Evolutionary conservation across 2,888 invertebrate species (phyloP), one percentile per base, ranked within the genome.

Genomic region (Polia nebulosa): DNA sequence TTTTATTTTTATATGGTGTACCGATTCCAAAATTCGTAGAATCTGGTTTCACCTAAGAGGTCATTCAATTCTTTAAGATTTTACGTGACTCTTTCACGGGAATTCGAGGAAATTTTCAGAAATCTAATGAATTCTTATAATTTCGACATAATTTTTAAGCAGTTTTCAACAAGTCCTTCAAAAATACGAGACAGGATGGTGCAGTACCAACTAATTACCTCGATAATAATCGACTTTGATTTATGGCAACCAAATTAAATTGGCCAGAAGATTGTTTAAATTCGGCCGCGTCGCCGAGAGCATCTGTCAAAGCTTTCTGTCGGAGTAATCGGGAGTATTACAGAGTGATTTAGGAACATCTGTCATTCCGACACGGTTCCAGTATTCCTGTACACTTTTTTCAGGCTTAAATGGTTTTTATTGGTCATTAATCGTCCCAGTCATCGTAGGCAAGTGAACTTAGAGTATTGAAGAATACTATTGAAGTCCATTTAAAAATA

Each of bases 271-370:
- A 69, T 59, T 65, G 49, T 73, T 76, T 61, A 76, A 80, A 72
- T 64, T 62, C 22, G 44, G 57, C 44, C 63, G 62, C 49, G 58
- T 64, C 59, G 27, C 27, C 41, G 47, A 72, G 63, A 64, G 47
- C 78, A 75, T 80, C 71, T 70, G 71, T 82, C 78, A 80, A 71
- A 76, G 57, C 68, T 57, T 69, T 76, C 72, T 70, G 56, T 60
- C 59, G 72, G 68, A 70, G 76, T 78, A 68, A 76, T 76, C 71
- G 78, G 56, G 72, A 80, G 62, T 69, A 72, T 73, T 81, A 71
- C 47, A 29, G 52, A 70, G 59, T 72, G 66, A 79, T 76, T 81
- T 73, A 69, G 47, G 58, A 65, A 71, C 66, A 81, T 73, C 71
- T 66, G 70, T 69, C 73, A 70, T 53, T 47, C 27, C 53, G 39